Conservation (phyloP, 2,888 invertebrate species). For the Hirtodrosophila cameraria region DNA sequence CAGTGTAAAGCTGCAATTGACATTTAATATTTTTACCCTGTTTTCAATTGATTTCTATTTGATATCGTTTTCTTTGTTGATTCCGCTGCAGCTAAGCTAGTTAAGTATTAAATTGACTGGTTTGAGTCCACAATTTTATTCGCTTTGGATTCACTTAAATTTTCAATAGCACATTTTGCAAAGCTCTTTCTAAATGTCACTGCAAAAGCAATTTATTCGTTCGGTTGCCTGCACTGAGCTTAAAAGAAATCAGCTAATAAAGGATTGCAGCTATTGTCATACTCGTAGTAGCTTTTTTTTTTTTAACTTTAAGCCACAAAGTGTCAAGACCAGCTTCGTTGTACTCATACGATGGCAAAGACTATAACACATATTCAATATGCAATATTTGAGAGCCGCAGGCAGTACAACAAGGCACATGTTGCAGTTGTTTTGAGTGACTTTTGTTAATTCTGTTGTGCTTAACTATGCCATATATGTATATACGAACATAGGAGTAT, state of each 20-base stretch:
- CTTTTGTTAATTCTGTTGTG: slow-evolving; percentile 12
- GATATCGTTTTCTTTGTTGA: slow-evolving; percentile 10
- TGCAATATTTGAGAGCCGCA: slow-evolving; percentile 28
- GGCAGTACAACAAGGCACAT: slow-evolving; percentile 9
- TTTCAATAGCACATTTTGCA: slow-evolving; percentile 38
- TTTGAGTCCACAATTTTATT: slow-evolving; percentile 35
- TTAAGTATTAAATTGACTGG: slow-evolving; percentile 50
- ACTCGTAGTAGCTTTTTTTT: not conserved
- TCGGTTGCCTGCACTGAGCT: slow-evolving; percentile 30
- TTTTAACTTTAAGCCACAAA: slow-evolving; percentile 13
- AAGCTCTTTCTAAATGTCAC: slow-evolving; percentile 21
- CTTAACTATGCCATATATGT: no score
- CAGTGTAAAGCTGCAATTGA: slow-evolving; percentile 3
- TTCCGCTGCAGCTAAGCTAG: slow-evolving; percentile 26
- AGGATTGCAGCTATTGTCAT: slow-evolving; percentile 14
- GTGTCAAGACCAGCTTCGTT: not conserved
- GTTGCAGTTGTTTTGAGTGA: slow-evolving; percentile 17
- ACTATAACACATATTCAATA: slow-evolving; percentile 19
- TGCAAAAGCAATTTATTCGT: slow-evolving; percentile 38
- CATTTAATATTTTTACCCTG: not conserved
- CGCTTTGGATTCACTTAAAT: slow-evolving; percentile 16
- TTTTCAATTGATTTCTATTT: slow-evolving; percentile 18
- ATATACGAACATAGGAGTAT: slow-evolving; percentile 31
- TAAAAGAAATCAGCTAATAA: slow-evolving; percentile 27
- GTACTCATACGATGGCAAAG: not conserved